phyloP scores from a whole-genome alignment of 1,140 invertebrate genomes.

The Neoseiulus cucumeris region DNA sequence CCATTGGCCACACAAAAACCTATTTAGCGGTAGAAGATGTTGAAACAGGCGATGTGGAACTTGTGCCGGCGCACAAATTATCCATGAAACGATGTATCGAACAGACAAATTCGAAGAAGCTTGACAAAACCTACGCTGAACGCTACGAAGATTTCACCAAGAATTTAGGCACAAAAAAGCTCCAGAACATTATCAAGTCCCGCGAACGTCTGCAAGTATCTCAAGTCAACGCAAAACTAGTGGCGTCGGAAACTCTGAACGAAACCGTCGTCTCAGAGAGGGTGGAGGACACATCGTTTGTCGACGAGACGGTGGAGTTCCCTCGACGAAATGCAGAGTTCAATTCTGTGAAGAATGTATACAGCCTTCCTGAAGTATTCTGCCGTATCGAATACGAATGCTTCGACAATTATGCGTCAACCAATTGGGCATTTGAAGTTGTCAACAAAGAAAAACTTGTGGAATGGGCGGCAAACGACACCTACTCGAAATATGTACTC shows the following conservation, averaged over 20 bases:
- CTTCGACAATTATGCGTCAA: conserved; percentile 2
- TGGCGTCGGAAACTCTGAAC: background rate
- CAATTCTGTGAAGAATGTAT: background rate
- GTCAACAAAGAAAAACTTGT: background rate
- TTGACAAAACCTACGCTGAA: background rate
- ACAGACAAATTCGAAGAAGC: background rate
- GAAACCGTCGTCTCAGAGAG: background rate
- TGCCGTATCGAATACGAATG: background rate
- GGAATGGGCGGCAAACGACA: background rate
- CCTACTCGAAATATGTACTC: background rate
- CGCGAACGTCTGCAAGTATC: background rate
- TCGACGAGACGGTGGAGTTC: background rate
- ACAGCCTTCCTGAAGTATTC: background rate
- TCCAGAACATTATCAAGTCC: background rate
- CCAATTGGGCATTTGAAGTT: background rate
- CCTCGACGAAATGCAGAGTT: background rate
- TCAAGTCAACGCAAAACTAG: background rate
- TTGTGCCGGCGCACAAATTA: background rate
- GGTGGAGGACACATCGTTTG: background rate
- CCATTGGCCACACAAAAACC: background rate
- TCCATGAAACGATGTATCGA: background rate
- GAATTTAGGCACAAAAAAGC: background rate
- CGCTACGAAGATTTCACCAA: background rate
- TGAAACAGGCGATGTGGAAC: background rate
- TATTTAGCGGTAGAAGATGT: background rate